Base-by-base conservation (phyloP, 1,140 invertebrate genomes). In the Pseudomyrmex flavicornis region DNA sequence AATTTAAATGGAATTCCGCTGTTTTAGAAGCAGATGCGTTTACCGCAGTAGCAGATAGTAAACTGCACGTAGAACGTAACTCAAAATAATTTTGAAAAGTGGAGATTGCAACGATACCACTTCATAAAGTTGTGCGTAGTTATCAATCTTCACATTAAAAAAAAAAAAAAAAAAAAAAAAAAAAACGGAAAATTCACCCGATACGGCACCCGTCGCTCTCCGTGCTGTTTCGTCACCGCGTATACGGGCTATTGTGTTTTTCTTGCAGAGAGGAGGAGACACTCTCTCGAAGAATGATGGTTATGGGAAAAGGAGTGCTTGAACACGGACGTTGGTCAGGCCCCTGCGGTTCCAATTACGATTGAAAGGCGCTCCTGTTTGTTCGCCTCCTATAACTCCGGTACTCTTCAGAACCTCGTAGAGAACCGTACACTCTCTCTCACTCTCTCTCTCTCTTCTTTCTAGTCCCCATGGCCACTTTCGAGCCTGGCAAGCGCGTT, bases 321-420 rank as follows among this genome's bases (percentile, higher is more conserved):
- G 92, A 92, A 92, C 92, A 92, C 92, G 92, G 91, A 88, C 91
- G 90, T 82, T 92, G 92, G 92, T 92, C 92, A 92, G 90, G 69
- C 89, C 85, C 89, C 91, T 83, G 87, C 74, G 87, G 87, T 86
- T 92, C 91, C 92, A 92, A 92, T 92, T 92, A 92, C 85, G 87
- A 88, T 86, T 83, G 88, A 91, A 92, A 89, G 88, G 74, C 88
- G 82, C 72, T 76, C 72, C 82, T 89, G 85, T 86, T 88, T 89
- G 88, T 89, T 89, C 88, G 73, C 73, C 63, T 89, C 62, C 83
- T 85, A 77, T 89, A 89, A 90, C 89, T 88, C 85, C 80, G 68
- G 82, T 35, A 88, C 89, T 90, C 89, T 90, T 90, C 89, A 88
- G 82, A 85, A 50, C 74, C 73, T 90, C 74, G 59, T 83, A 88